Evolutionary conservation across 2,888 invertebrate genomes (phyloP).

Genomic region (Drosophila subquinaria): DNA sequence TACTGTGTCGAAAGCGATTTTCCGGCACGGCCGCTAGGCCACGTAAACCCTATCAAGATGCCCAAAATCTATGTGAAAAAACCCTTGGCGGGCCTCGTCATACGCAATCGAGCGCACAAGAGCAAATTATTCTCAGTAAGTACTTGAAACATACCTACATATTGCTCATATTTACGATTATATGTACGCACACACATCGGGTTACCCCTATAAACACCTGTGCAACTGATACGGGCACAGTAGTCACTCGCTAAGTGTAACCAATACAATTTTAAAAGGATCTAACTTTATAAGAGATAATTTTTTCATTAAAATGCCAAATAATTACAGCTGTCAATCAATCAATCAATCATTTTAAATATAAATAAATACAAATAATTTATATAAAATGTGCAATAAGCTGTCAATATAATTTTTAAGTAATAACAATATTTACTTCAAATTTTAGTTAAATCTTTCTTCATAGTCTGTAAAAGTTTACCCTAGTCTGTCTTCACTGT

Average conservation of each 20-base stretch:
- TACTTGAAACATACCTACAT: constrained; percentile 32
- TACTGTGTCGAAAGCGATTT: constrained; percentile 6
- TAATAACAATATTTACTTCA: not conserved
- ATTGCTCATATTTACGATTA: constrained; percentile 4
- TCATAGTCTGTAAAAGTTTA: not conserved
- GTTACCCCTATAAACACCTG: constrained; percentile 43
- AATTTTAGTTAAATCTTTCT: not conserved
- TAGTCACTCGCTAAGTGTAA: constrained; percentile 15
- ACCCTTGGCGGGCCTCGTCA: constrained; percentile 93
- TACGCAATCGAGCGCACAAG: constrained; percentile 94
- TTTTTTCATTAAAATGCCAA: not conserved
- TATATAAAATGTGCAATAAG: not conserved
- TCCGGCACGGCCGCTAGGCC: constrained; percentile 38
- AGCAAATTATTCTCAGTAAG: constrained; percentile 93
- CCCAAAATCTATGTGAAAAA: constrained; percentile 87
- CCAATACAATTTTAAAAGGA: not conserved
- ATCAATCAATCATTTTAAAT: not conserved
- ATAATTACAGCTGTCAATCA: not conserved
- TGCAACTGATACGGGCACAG: constrained; percentile 51
- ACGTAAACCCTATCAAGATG: constrained; percentile 74
- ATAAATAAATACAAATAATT: no score
- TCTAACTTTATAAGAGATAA: not conserved
- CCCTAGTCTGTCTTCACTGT: constrained; percentile 37
- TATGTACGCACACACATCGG: constrained; percentile 1
- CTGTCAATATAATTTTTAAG: not conserved